A percentile compares a stretch with the other conserved stretches of the same genome.
Evolutionary conservation across 2,113 vertebrate genomes (phyloP).

Genomic region (Cichladusa arquata): DNA sequence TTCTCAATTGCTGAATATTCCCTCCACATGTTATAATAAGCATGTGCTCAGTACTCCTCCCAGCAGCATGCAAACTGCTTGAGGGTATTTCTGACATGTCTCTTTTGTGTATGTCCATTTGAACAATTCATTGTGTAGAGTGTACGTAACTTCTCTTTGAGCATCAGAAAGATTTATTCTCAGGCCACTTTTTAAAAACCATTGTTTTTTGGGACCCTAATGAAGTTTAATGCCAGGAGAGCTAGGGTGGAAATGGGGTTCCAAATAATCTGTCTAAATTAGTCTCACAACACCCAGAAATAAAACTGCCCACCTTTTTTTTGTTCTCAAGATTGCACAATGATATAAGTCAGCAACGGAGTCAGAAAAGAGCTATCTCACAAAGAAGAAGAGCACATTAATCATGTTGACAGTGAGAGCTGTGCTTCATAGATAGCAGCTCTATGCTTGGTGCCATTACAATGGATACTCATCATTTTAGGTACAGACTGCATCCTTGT

Average conservation of each 20-base stretch:
- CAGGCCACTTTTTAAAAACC: not conserved
- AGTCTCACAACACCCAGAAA: not conserved
- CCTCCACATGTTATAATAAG: not conserved
- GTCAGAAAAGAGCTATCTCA: constrained; percentile 4
- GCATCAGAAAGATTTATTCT: not conserved
- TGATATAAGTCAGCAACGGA: not conserved
- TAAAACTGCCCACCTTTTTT: not conserved
- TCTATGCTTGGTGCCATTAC: not conserved
- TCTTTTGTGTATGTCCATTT: not conserved
- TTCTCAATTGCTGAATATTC: not conserved
- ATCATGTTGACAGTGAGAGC: constrained; percentile 11
- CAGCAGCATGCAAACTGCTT: not conserved
- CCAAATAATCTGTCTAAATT: not conserved
- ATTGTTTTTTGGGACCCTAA: not conserved
- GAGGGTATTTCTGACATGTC: not conserved
- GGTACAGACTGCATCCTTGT: not conserved
- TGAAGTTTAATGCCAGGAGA: not conserved
- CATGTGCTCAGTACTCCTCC: not conserved
- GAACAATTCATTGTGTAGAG: not conserved
- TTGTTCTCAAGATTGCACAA: not conserved
- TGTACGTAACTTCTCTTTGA: not conserved
- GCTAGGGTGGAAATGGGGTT: not conserved
- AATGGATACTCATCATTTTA: not conserved
- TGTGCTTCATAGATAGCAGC: not conserved
- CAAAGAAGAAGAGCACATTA: not conserved